Base-by-base conservation (phyloP, 2,888 invertebrate species). In the Macrophya annulata region DNA sequence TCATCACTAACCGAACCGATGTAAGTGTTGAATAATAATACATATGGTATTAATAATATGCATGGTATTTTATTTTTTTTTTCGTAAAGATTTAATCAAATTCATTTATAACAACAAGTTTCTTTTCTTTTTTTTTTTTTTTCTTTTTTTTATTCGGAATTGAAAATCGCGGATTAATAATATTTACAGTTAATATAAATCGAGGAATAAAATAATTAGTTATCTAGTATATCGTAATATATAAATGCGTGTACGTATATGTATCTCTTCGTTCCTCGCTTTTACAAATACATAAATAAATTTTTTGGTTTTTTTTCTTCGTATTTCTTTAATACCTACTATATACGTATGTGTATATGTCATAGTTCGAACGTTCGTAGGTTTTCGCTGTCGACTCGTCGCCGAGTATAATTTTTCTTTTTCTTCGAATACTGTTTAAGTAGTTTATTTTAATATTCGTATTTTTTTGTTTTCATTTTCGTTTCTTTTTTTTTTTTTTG, bases 1-100 rank as follows among this genome's bases (percentile, higher is more conserved):
- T 72, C 51, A 25, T 40, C 45, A n/a, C 43, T 77, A 43, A 72
- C 25, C 37, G 31, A 43, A 43, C n/a, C 37, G 45, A 77, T 77
- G 77, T 77, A 77, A 77, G 77, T 77, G 37, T 21, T 74, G 1
- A 10, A 21, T 21, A 40, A 74, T n/a, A 55, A 55, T 55, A 55
- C 17, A 17, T 0, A 17, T 0, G 4, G 4, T 17, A 48, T 2
- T 51, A 51, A 51, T 51, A 51, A 51, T 51, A 15, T 4, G 17
- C 6, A 55, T 55, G 8, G 6, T 55, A n/a, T 5, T 8, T n/a
- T 55, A 6, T 9, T 4, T 43, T 31, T 3, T 1, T 31, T 3
- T 31, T 31, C 31, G 43, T 2, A 55, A 17, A 6, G n/a, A 55
- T 48, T 48, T 17, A 6, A 17, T n/a, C 6, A 6, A n/a, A n/a